Evolutionary conservation across 2,113 vertebrate species (phyloP).

Genomic region (Odocoileus hemionus): DNA sequence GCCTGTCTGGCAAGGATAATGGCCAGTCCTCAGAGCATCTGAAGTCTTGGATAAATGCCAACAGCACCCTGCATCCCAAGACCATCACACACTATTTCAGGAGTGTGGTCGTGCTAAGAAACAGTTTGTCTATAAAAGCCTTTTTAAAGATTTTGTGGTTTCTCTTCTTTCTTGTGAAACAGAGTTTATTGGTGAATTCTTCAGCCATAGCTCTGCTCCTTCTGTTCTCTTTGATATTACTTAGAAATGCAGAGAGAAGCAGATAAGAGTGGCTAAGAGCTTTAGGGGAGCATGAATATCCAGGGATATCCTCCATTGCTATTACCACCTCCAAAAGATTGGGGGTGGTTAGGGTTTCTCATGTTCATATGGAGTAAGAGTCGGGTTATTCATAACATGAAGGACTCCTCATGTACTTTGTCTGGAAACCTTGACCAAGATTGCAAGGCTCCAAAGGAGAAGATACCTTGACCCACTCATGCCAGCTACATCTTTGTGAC

Average conservation of each 20-base stretch:
- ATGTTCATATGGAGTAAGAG: neutral
- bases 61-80: conserved; percentile 33
- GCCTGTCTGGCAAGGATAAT: conserved; percentile 62
- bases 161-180: conserved; percentile 44
- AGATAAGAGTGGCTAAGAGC: neutral
- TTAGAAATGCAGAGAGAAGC: neutral
- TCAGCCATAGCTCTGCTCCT: neutral
- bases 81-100: conserved; percentile 9
- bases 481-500: neutral
- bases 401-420: neutral
- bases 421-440: neutral
- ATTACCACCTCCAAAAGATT: neutral
- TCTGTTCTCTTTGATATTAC: neutral
- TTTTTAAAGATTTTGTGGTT: conserved; percentile 50
- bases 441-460: neutral
- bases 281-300: accelerated
- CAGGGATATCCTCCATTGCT: accelerated
- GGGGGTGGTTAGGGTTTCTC: neutral
- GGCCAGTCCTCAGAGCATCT: conserved; percentile 46
- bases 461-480: neutral
- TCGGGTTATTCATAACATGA: neutral
- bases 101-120: conserved; percentile 36
- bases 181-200: neutral
- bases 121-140: conserved; percentile 37
- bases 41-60: conserved; percentile 56